A percentile compares a stretch with the other conserved stretches of the same genome.
Conservation (phyloP, 2,113 vertebrate genomes). For the Catharus fuscescens region DNA sequence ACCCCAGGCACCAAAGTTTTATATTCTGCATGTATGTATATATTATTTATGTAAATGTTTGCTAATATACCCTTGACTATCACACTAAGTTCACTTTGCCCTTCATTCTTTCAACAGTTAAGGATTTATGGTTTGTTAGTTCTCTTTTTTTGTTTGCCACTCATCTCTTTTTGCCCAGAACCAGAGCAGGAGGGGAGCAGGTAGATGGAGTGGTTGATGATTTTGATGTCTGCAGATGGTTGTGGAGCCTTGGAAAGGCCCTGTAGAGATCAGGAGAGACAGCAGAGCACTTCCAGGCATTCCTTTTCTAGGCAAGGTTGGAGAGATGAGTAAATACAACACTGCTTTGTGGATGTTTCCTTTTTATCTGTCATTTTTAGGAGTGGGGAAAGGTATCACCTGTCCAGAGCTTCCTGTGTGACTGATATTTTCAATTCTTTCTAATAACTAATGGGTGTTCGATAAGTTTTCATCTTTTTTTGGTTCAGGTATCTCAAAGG, state of each 20-base stretch:
- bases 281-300: not conserved
- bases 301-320: not conserved
- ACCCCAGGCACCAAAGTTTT: not conserved
- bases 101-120: not conserved
- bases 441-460: not conserved
- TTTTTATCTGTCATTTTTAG: not conserved
- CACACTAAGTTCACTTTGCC: not conserved
- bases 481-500: not conserved
- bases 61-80: not conserved
- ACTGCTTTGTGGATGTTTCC: not conserved
- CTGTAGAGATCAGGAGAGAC: not conserved
- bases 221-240: not conserved
- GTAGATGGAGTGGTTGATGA: not conserved
- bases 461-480: not conserved
- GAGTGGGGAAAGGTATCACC: not conserved
- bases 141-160: not conserved
- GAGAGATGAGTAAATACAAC: not conserved
- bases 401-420: not conserved
- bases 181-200: not conserved
- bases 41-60: not conserved
- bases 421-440: not conserved
- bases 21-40: accelerated
- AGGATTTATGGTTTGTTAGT: not conserved
- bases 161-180: not conserved
- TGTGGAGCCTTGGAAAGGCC: not conserved